Conservation (phyloP, 2,888 invertebrate species). For the Xylocampa areola region DNA sequence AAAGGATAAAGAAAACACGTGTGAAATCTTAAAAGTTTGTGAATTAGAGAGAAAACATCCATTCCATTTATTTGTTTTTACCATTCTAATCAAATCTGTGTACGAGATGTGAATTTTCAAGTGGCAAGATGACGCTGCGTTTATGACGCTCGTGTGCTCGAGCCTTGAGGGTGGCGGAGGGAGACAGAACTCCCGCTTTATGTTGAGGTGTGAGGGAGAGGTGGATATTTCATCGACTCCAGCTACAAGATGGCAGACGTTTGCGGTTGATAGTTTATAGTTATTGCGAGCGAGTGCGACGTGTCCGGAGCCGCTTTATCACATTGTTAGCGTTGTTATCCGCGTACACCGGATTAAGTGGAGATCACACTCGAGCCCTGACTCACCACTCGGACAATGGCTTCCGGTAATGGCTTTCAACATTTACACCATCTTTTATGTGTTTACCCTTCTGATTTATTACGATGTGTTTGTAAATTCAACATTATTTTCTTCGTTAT, state of each 20-base stretch:
- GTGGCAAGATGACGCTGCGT: conserved; percentile 58
- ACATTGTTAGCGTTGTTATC: conserved; percentile 88
- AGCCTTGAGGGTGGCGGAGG: conserved; percentile 68
- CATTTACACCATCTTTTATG: conserved; percentile 70
- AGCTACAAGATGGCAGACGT: conserved; percentile 88
- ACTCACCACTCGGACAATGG: conserved; percentile 70
- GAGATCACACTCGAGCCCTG: conserved; percentile 78
- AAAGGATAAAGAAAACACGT: conserved; percentile 35
- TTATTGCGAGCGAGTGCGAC: conserved; percentile 87
- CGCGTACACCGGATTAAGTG: conserved; percentile 85
- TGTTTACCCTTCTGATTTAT: conserved; percentile 58
- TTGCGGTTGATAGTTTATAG: conserved; percentile 90
- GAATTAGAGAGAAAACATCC: conserved; percentile 40
- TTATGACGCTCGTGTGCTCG: conserved; percentile 69
- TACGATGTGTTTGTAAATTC: conserved; percentile 44
- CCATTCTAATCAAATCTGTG: conserved; percentile 60
- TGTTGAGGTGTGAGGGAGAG: conserved; percentile 77
- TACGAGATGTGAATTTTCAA: conserved; percentile 57
- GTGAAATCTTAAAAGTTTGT: conserved; percentile 19
- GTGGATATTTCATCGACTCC: conserved; percentile 84
- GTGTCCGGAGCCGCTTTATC: conserved; percentile 86
- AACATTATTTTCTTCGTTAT: conserved; percentile 52
- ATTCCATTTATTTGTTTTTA: conserved; percentile 49
- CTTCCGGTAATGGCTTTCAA: conserved; percentile 79
- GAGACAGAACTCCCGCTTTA: conserved; percentile 65